These are phyloP conservation scores for Astreopora myriophthalma DNA, from an alignment of 64 coral and sea anemone genomes.

Conservation along the genomic window DNA sequence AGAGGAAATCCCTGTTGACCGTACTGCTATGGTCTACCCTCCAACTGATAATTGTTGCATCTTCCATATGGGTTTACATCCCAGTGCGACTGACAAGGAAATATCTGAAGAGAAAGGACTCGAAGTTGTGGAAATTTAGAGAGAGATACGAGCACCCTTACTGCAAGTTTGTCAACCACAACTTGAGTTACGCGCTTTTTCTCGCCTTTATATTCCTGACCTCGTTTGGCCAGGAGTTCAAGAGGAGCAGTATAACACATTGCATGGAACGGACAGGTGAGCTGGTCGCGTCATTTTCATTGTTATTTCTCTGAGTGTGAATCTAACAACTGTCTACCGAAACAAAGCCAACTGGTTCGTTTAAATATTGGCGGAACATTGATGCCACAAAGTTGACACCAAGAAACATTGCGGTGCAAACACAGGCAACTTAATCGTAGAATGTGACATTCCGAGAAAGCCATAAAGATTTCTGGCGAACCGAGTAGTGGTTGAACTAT, in stretches of 20 bases:
- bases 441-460: no score
- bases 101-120: no score
- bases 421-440: no score
- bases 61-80: background rate
- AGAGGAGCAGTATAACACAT: background rate
- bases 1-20: background rate
- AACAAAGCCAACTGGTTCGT: no score
- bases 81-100: background rate
- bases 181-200: background rate
- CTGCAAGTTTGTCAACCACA: conserved; percentile 56
- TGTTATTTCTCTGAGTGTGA: no score
- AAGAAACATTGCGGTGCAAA: no score
- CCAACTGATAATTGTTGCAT: background rate
- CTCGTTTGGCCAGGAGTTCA: background rate
- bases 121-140: background rate
- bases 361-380: no score
- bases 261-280: background rate
- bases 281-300: background rate
- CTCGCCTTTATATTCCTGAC: background rate
- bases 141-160: conserved; percentile 12
- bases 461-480: no score
- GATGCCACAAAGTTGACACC: no score
- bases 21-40: background rate
- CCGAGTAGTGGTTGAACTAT: no score
- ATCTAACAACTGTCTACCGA: no score